Conservation (phyloP, 2,888 invertebrate species). For the Apodemia hepburni region DNA sequence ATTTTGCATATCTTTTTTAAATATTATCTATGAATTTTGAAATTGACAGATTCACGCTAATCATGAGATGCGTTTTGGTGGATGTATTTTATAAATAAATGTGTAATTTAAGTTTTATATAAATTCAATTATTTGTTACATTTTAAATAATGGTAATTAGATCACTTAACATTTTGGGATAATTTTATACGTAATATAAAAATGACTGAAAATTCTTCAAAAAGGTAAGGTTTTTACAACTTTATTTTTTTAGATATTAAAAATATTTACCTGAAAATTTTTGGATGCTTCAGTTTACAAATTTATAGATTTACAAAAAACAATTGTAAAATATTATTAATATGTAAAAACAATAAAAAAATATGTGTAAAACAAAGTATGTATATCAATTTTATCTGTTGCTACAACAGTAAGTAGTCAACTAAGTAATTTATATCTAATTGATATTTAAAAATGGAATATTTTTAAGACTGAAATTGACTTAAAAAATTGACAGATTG, state of each 20-base stretch:
- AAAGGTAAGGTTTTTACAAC: constrained; percentile 55
- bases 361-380: no score
- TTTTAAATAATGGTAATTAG: constrained; percentile 49
- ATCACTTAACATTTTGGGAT: constrained; percentile 40
- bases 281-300: background rate
- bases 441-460: no score
- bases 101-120: constrained; percentile 9
- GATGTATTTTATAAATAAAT: constrained; percentile 22
- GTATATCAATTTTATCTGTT: no score
- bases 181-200: constrained; percentile 47
- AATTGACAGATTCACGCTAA: constrained; percentile 27
- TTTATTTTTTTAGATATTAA: background rate
- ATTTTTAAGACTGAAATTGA: no score
- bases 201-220: constrained; percentile 75
- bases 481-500: no score
- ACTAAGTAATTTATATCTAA: no score
- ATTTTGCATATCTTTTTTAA: background rate
- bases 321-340: no score
- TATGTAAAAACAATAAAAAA: no score
- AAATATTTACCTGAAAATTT: constrained; percentile 17
- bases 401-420: no score
- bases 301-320: background rate
- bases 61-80: constrained; percentile 34
- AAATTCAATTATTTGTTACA: constrained; percentile 12
- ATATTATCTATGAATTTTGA: background rate